Conservation (phyloP, 2,888 invertebrate genomes). For the Ochropleura leucogaster region DNA sequence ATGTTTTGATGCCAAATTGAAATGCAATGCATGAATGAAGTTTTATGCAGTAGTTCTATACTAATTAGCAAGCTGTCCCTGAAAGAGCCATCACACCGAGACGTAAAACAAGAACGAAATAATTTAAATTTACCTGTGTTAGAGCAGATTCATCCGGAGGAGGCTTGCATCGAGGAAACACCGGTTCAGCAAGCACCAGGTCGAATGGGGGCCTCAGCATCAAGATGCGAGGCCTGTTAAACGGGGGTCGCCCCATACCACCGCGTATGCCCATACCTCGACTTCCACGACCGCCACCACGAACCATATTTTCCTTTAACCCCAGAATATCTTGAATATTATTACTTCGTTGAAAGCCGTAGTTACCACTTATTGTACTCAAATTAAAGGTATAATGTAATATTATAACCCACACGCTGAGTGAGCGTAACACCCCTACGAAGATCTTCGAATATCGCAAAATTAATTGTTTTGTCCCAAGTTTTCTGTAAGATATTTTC, state of each 20-base stretch:
- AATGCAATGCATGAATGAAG: not conserved
- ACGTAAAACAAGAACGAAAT: not conserved
- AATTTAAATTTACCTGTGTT: constrained; percentile 92
- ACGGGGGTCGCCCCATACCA: constrained; percentile 89
- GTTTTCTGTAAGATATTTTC: not conserved
- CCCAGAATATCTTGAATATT: not conserved
- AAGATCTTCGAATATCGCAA: not conserved
- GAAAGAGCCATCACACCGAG: not conserved
- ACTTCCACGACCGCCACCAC: constrained; percentile 92
- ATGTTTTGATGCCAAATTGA: no score
- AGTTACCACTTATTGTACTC: not conserved
- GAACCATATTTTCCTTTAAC: constrained; percentile 90
- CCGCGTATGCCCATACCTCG: constrained; percentile 93
- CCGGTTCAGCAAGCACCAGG: constrained; percentile 95
- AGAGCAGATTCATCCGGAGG: constrained; percentile 95
- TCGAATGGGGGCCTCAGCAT: constrained; percentile 95
- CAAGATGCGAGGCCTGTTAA: constrained; percentile 83
- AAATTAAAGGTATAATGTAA: not conserved
- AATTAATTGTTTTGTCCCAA: not conserved
- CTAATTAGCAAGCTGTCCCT: not conserved
- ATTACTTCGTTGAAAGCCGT: not conserved
- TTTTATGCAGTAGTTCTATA: not conserved
- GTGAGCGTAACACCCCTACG: not conserved
- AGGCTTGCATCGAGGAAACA: constrained; percentile 95
- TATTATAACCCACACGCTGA: not conserved